These are phyloP conservation scores for Escarpia spicata DNA, from an alignment of 2,888 invertebrate genomes.

Conservation along the genomic window DNA sequence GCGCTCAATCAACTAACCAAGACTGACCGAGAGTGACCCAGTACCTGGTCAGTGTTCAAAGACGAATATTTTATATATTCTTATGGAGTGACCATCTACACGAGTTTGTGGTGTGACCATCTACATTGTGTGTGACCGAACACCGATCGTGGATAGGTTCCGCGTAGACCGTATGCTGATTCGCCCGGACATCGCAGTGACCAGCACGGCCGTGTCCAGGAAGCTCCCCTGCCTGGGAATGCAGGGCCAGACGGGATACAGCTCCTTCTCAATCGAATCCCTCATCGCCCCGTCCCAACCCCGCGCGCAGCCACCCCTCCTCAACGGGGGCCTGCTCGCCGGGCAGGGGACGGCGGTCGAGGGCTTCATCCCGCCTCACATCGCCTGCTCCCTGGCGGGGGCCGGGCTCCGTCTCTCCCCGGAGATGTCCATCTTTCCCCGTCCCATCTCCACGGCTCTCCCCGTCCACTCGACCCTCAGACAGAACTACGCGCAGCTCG, in stretches of 20 bases:
- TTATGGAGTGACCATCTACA: neutral
- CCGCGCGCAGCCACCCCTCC: neutral
- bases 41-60: neutral
- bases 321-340: neutral
- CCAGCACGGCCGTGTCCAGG: neutral
- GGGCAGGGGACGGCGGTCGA: neutral
- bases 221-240: neutral
- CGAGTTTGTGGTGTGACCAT: neutral
- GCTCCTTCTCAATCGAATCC: conserved; percentile 22
- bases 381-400: neutral
- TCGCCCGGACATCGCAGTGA: neutral
- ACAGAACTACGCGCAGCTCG: neutral
- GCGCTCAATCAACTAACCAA: neutral
- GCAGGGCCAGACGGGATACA: neutral
- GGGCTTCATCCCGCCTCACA: neutral
- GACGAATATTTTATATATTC: no score
- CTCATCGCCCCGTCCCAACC: conserved; percentile 18
- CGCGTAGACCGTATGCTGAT: conserved; percentile 7
- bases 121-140: neutral
- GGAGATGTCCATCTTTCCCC: neutral
- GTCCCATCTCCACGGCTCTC: neutral
- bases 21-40: neutral
- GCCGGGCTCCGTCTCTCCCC: neutral
- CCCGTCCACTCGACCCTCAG: neutral
- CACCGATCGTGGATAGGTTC: neutral